Evolutionary conservation across 2,797 vertebrate genomes (phyloP).

Genomic region (Neoniphon sammara): DNA sequence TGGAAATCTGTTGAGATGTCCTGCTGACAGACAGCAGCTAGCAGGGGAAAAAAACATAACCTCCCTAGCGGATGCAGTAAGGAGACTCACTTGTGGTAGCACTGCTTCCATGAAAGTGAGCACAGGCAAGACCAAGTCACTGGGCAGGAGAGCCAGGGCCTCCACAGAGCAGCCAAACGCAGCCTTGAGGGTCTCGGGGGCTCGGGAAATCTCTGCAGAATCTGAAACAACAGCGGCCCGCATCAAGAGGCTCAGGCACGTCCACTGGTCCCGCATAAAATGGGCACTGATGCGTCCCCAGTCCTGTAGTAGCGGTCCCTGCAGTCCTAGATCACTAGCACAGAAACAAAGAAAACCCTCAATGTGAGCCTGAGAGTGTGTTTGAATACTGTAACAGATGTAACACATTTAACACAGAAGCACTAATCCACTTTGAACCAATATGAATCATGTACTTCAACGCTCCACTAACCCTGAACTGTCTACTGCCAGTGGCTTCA

Average conservation of each 20-base stretch:
- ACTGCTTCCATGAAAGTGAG: slow-evolving; percentile 86
- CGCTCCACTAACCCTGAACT: slow-evolving; percentile 62
- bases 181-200: slow-evolving; percentile 66
- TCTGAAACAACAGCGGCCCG: slow-evolving; percentile 58
- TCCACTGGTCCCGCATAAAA: slow-evolving; percentile 91
- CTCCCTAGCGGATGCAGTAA: too few species aligned
- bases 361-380: neutral
- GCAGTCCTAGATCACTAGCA: slow-evolving; percentile 77
- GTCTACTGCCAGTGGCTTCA: slow-evolving; percentile 82
- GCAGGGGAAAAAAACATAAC: too few species aligned
- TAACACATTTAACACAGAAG: too few species aligned
- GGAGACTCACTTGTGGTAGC: slow-evolving; percentile 86
- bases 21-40: too few species aligned
- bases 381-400: neutral
- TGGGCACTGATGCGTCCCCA: slow-evolving; percentile 89
- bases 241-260: slow-evolving; percentile 85
- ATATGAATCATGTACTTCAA: neutral
- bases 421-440: neutral
- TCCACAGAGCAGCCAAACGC: slow-evolving; percentile 81
- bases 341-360: slow-evolving; percentile 19
- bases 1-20: too few species aligned
- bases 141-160: slow-evolving; percentile 88
- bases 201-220: slow-evolving; percentile 45
- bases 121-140: slow-evolving; percentile 88
- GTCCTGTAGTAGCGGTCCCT: slow-evolving; percentile 80